A percentile compares a stretch with the other conserved stretches of the same genome.
Conservation (phyloP, 2,113 vertebrate species). For the Tylochromis polylepis region DNA sequence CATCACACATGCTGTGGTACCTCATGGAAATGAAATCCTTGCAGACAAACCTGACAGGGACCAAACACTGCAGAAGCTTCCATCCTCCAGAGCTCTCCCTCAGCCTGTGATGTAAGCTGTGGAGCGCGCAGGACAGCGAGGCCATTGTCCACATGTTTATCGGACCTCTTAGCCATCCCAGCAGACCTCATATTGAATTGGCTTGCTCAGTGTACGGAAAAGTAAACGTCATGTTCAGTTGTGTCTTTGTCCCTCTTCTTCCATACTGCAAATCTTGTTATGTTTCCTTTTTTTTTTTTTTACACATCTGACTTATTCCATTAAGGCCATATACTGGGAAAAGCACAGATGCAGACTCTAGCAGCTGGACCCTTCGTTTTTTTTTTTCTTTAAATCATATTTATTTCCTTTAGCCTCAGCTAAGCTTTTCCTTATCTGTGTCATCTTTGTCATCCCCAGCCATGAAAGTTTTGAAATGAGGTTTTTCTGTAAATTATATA, state of each 20-base stretch:
- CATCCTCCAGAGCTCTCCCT: neutral
- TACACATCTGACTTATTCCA: neutral
- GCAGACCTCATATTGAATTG: neutral
- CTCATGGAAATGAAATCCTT: neutral
- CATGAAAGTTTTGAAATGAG: neutral
- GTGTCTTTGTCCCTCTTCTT: neutral
- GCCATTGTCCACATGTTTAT: slow-evolving; percentile 37
- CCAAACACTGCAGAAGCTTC: neutral
- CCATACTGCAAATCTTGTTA: neutral
- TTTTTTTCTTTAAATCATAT: neutral
- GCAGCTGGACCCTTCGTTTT: neutral
- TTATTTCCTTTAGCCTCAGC: neutral
- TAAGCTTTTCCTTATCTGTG: neutral
- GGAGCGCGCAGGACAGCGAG: neutral
- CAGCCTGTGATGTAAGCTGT: neutral
- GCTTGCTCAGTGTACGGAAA: slow-evolving; percentile 8
- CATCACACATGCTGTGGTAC: neutral
- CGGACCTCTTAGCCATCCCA: neutral
- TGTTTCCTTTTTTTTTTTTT: neutral
- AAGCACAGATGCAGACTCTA: neutral
- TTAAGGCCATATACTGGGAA: neutral
- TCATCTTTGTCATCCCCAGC: neutral
- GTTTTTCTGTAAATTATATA: neutral
- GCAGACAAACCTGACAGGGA: neutral
- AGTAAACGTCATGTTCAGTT: neutral